Base-by-base conservation (phyloP, 1,140 invertebrate genomes). In the Lithobius niger region DNA sequence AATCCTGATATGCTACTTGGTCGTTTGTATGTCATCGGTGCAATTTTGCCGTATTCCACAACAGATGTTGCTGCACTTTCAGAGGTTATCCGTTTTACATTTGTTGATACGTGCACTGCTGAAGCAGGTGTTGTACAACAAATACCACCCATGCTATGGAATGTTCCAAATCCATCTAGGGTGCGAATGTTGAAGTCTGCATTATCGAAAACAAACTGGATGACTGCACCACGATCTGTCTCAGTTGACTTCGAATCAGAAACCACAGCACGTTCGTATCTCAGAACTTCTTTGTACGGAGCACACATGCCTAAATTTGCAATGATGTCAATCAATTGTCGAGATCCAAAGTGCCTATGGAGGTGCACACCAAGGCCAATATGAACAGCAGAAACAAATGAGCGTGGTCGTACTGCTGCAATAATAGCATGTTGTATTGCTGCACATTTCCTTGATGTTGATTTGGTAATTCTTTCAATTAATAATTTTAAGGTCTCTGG, bases 161-260 rank as follows among this genome's bases (percentile, higher is more conserved):
- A 66, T 0, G 62, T 66, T 16, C 55, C 40, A 24, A 18, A 40
- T 16, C 63, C 62, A 57, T 62, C 58, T 1, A 66, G 24, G 15
- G 63, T 66, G 18, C 50, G 24, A 15, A 65, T 49, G 57, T 66
- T 64, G 22, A 62, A 56, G 40, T 65, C 64, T 10, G 61, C 63
- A 54, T 66, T 66, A 52, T 66, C 65, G 52, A 60, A 66, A n/a
- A 57, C 54, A 19, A 58, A 48, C 49, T 58, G 57, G 15, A 16
- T 10, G 27, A 43, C 48, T 54, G 54, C 52, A 10, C 16, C 15
- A 3, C 40, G 21, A 10, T 10, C 13, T 25, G 13, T 4, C 19
- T 51, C n/a, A 16, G 4, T 26, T 27, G 4, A 10, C 6, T 13
- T n/a, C 24, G 4, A 4, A 3, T 27, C 4, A 45, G 19, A 3